phyloP scores from a whole-genome alignment of 2,113 vertebrate genomes.

The Gadus macrocephalus region DNA sequence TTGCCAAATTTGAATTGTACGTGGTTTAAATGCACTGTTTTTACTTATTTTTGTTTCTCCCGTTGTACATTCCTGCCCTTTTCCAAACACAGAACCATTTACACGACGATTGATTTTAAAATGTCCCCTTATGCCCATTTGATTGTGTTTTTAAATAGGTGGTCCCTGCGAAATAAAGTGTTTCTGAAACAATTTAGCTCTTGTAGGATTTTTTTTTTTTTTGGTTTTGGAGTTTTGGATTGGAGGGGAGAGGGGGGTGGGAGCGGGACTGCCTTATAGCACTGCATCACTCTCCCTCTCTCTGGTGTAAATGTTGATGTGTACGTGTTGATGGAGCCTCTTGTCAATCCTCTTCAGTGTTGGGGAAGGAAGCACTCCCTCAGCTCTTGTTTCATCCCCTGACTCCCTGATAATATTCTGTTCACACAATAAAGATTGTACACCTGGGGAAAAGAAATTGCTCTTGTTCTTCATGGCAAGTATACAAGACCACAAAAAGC shows the following conservation, averaged over 20 bases:
- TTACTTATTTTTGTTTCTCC: constrained; percentile 35
- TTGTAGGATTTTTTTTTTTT: constrained; percentile 39
- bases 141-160: constrained; percentile 46
- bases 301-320: constrained; percentile 66
- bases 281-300: constrained; percentile 52
- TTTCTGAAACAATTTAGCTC: constrained; percentile 39
- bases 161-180: constrained; percentile 58
- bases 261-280: constrained; percentile 19
- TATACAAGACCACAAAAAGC: too few relatives aligned
- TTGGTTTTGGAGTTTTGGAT: constrained; percentile 15
- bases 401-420: constrained; percentile 64
- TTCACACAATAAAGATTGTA: constrained; percentile 78
- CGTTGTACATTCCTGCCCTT: constrained; percentile 63
- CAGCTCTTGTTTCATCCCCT: constrained; percentile 61
- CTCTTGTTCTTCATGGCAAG: too few relatives aligned
- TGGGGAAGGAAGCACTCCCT: constrained; percentile 56
- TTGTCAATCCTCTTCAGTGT: constrained; percentile 51
- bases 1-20: constrained; percentile 71
- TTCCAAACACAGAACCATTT: constrained; percentile 33
- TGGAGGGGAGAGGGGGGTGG: neutral
- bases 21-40: constrained; percentile 60
- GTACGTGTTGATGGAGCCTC: constrained; percentile 71
- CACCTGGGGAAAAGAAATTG: constrained; percentile 41
- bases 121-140: constrained; percentile 32
- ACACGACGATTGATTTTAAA: constrained; percentile 41